Percentiles rank a stretch among this genome's conserved stretches.
These are phyloP conservation scores for Aelia acuminata DNA, from an alignment of 2,888 invertebrate species.

Conservation along the genomic window DNA sequence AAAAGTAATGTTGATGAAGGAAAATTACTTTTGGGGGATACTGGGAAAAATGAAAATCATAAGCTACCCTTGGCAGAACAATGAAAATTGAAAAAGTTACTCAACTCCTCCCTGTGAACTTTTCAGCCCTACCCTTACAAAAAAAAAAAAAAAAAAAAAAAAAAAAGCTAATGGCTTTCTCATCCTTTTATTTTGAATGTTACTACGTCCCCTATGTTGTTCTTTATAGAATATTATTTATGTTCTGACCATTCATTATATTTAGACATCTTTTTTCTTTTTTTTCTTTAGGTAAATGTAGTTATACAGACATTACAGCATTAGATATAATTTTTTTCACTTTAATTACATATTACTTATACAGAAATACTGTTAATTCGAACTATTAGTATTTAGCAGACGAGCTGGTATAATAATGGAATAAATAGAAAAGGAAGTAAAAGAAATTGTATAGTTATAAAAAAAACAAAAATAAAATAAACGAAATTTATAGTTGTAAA, in stretches of 20 bases:
- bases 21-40: slow-evolving; percentile 17
- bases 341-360: no score
- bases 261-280: not conserved
- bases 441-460: no score
- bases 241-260: not conserved
- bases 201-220: not conserved
- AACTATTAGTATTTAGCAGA: no score
- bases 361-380: no score
- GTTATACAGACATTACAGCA: no score
- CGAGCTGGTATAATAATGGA: no score
- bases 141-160: not conserved
- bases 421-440: no score
- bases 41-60: slow-evolving; percentile 19
- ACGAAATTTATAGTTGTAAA: no score
- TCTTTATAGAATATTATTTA: not conserved
- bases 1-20: slow-evolving; percentile 4
- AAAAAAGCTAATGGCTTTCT: slow-evolving; percentile 31
- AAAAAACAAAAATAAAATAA: no score
- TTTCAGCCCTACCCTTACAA: not conserved
- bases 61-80: slow-evolving; percentile 32
- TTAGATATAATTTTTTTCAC: no score
- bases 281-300: no score
- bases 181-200: not conserved
- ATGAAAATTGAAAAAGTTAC: slow-evolving; percentile 49
- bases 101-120: slow-evolving; percentile 27